Percentiles rank a stretch among this genome's conserved stretches.
Conservation (phyloP, 1,140 invertebrate genomes). For the Leptinotarsa undecemlineata region DNA sequence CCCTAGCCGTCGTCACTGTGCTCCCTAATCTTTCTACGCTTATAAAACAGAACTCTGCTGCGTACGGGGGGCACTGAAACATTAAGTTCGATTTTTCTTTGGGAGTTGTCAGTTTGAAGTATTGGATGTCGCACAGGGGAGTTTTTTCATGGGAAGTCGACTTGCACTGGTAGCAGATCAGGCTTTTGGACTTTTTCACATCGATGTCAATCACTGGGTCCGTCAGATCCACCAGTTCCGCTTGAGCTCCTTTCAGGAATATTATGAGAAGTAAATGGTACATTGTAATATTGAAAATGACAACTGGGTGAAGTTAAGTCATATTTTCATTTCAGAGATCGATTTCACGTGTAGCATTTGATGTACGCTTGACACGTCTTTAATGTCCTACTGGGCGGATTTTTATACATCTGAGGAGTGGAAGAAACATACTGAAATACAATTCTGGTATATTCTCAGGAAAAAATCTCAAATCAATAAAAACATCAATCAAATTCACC, state of each 20-base stretch:
- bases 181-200: background rate
- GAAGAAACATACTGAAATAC: no score
- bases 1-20: background rate
- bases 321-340: no score
- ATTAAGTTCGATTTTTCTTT: background rate
- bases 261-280: background rate
- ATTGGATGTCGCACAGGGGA: slow-evolving; percentile 1
- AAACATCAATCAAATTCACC: no score
- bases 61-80: slow-evolving; percentile 10
- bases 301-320: background rate
- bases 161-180: slow-evolving; percentile 13
- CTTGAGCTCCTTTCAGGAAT: background rate
- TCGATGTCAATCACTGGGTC: background rate
- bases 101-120: slow-evolving; percentile 17
- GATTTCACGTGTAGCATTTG: no score
- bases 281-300: background rate
- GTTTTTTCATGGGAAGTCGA: background rate
- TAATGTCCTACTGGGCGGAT: no score
- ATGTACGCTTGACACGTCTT: no score
- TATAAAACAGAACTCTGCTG: background rate
- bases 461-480: no score
- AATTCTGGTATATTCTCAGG: no score
- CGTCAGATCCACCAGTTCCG: background rate
- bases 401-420: no score
- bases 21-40: background rate